phyloP scores from a whole-genome alignment of 2,888 invertebrate genomes.

The Nymphalis polychloros region DNA sequence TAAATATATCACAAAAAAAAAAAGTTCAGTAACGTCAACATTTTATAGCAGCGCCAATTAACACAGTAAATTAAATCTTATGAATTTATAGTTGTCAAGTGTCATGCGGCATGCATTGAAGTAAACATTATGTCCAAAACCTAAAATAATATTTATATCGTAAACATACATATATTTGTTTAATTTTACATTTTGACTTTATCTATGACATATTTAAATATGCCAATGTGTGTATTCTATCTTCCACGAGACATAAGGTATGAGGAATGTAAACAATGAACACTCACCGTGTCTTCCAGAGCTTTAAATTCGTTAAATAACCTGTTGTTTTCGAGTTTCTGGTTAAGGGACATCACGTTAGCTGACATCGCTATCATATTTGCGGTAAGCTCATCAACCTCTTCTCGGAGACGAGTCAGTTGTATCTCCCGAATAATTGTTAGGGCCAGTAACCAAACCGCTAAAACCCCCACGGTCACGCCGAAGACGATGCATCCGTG shows the following conservation, averaged over 20 bases:
- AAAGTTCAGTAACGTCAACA: background rate
- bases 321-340: conserved; percentile 64
- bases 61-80: background rate
- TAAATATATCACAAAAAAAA: background rate
- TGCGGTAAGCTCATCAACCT: conserved; percentile 68
- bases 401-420: conserved; percentile 58
- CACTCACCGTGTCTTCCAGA: conserved; percentile 72
- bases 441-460: conserved; percentile 62
- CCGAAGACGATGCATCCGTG: conserved; percentile 55
- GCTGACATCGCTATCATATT: conserved; percentile 66
- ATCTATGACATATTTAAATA: conserved; percentile 32
- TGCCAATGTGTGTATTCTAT: conserved; percentile 11
- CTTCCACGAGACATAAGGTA: background rate
- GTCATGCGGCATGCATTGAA: background rate
- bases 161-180: conserved; percentile 16
- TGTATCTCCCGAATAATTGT: conserved; percentile 68
- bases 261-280: conserved; percentile 6
- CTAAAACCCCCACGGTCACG: conserved; percentile 52
- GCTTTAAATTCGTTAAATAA: conserved; percentile 65
- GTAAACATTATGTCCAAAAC: conserved; percentile 12
- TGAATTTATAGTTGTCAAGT: background rate
- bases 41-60: conserved; percentile 5
- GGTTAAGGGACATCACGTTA: conserved; percentile 63
- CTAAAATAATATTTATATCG: conserved; percentile 15
- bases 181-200: conserved; percentile 19